These are phyloP conservation scores for Myotis daubentonii DNA, from an alignment of 2,797 vertebrate genomes.

Conservation along the genomic window DNA sequence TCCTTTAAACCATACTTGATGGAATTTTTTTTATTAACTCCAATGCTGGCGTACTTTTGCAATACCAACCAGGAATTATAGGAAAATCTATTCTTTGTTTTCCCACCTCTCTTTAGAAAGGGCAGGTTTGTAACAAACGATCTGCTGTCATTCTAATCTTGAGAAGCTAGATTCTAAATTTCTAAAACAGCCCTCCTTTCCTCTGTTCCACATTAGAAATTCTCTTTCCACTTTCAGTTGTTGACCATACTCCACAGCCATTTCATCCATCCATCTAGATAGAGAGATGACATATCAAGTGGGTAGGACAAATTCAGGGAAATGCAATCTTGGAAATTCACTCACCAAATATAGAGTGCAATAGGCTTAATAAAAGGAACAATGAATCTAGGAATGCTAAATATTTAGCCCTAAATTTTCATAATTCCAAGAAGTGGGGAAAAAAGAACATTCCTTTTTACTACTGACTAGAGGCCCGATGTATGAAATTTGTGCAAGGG, in stretches of 20 bases:
- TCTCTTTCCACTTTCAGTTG: neutral
- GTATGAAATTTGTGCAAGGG: no score
- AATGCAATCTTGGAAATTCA: neutral
- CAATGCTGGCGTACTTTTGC: neutral
- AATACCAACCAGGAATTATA: neutral
- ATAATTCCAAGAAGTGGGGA: neutral
- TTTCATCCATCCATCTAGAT: neutral
- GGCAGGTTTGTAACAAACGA: neutral
- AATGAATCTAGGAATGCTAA: neutral
- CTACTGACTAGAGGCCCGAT: neutral
- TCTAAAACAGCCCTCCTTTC: neutral
- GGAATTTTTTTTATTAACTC: conserved; percentile 22
- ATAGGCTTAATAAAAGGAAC: neutral
- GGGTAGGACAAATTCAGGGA: neutral
- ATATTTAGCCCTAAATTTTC: neutral
- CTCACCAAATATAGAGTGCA: neutral
- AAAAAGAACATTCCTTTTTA: neutral
- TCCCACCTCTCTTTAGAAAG: neutral
- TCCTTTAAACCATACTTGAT: neutral
- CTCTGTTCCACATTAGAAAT: neutral
- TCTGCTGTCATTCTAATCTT: neutral
- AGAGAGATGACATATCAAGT: neutral
- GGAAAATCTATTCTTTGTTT: neutral
- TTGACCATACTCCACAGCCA: neutral
- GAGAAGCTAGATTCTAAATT: neutral